A percentile compares a stretch with the other conserved stretches of the same genome.
Conservation (phyloP, 2,113 vertebrate genomes). For the human (Homo sapiens) region GRCh38 chr14:76038001-76038500, state of each 20-base stretch:
- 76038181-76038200: background rate
- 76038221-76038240: background rate
- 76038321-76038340: background rate
- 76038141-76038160: background rate
- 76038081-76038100: background rate
- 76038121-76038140: background rate
- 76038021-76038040: background rate
- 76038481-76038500: background rate
- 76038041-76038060: background rate
- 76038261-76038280: background rate
- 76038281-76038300: background rate
- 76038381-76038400: background rate
- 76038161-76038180: background rate
- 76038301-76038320: background rate
- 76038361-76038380: rapidly evolving
- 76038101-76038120: background rate
- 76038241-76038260: no score
- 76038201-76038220: background rate
- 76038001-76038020: conserved; percentile 30
- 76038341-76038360: background rate
- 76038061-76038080: background rate
- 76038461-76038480: background rate
- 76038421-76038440: background rate
- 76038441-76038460: background rate
- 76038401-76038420: background rate